phyloP scores from a whole-genome alignment of 2,888 invertebrate species.

The Trileptium ribeirensis region DNA sequence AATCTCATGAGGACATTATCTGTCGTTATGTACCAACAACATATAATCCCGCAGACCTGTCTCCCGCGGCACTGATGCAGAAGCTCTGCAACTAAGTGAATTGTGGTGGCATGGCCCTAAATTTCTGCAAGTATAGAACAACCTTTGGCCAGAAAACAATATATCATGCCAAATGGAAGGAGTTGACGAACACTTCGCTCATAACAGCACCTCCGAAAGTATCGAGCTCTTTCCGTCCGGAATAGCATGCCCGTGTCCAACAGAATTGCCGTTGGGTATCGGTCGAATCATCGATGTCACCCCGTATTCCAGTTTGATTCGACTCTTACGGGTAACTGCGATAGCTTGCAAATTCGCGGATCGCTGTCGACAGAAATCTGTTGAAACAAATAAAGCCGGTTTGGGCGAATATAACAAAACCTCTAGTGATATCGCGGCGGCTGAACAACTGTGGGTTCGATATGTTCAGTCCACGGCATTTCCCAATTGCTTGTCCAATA shows the following conservation, averaged over 20 bases:
- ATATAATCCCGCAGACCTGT: conserved; percentile 39
- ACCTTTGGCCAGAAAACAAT: neutral
- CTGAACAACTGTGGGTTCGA: neutral
- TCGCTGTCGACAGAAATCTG: neutral
- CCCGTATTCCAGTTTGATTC: neutral
- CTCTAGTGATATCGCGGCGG: neutral
- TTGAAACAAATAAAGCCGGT: neutral
- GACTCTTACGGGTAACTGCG: neutral
- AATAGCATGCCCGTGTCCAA: too few relatives aligned
- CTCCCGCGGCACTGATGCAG: neutral
- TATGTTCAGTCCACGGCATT: neutral
- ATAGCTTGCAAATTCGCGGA: neutral
- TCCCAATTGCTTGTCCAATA: too few relatives aligned
- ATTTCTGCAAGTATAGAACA: neutral
- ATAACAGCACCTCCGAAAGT: too few relatives aligned
- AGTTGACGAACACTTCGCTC: too few relatives aligned
- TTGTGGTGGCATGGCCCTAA: neutral
- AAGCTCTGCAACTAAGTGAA: too few relatives aligned
- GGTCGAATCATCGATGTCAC: neutral
- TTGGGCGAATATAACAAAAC: too few relatives aligned
- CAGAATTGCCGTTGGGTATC: too few relatives aligned
- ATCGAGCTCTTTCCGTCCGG: too few relatives aligned
- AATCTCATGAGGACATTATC: neutral
- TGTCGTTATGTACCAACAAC: conserved; percentile 13
- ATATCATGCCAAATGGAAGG: too few relatives aligned